Conservation (phyloP, 2,113 vertebrate genomes). For the Esox niger region DNA sequence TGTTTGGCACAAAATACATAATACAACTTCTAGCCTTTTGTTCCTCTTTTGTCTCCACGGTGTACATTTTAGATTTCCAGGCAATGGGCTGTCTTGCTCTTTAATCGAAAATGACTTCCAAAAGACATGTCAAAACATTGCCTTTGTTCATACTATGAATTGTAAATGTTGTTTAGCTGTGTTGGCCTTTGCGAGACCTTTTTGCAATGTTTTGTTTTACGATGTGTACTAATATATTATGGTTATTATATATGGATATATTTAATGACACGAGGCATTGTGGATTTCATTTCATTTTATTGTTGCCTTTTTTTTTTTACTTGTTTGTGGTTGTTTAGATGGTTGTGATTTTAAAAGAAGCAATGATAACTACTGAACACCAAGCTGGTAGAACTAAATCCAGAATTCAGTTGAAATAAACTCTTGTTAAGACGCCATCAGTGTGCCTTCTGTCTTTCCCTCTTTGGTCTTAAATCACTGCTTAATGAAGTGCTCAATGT, state of each 20-base stretch:
- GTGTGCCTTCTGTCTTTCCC: slow-evolving; percentile 5
- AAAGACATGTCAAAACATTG: slow-evolving; percentile 56
- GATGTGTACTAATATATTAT: slow-evolving; percentile 99
- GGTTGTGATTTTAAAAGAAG: slow-evolving; percentile 80
- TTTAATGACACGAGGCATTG: slow-evolving; percentile 97
- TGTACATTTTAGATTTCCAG: slow-evolving; percentile 58
- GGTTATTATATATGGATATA: slow-evolving; percentile 99
- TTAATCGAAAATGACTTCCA: slow-evolving; percentile 35
- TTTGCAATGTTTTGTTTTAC: slow-evolving; percentile 87
- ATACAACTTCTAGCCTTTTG: slow-evolving; percentile 29
- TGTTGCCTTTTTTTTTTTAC: slow-evolving; percentile 62
- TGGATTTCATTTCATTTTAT: slow-evolving; percentile 82
- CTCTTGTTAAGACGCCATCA: slow-evolving; percentile 66
- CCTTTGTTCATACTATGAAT: slow-evolving; percentile 89
- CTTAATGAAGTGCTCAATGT: background rate
- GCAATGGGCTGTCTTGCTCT: slow-evolving; percentile 51
- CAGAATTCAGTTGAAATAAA: slow-evolving; percentile 91
- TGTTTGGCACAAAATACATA: slow-evolving; percentile 47
- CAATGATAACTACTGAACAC: slow-evolving; percentile 87
- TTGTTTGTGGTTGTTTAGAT: slow-evolving; percentile 78
- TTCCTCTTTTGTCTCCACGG: slow-evolving; percentile 43
- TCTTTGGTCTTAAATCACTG: slow-evolving; percentile 16
- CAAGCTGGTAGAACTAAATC: slow-evolving; percentile 88
- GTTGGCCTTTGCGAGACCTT: slow-evolving; percentile 76
- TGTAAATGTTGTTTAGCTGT: slow-evolving; percentile 93